Evolutionary conservation across 2,888 invertebrate genomes (phyloP).

Genomic region (Theodoxus fluviatilis): DNA sequence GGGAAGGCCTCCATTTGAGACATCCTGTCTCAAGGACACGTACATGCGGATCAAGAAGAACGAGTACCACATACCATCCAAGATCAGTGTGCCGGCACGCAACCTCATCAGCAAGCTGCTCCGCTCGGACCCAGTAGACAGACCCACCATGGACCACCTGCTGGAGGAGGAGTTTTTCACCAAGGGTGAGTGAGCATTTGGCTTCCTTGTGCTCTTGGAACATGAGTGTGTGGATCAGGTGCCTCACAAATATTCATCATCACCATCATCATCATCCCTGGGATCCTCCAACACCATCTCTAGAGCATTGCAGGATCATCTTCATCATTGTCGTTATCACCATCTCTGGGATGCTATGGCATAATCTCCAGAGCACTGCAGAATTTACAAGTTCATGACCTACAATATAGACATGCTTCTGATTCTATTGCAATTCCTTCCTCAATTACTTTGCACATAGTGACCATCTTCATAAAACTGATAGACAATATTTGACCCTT

Average conservation of each 20-base stretch:
- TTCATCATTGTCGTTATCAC: too few species aligned
- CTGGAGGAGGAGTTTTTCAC: conserved; percentile 61
- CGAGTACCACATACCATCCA: conserved; percentile 78
- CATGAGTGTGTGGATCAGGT: not conserved
- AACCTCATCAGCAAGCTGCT: conserved; percentile 67
- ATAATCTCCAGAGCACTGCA: too few species aligned
- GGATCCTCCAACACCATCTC: too few species aligned
- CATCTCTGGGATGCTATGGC: too few species aligned
- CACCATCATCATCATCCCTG: not conserved
- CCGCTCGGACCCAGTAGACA: conserved; percentile 65
- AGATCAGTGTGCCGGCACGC: conserved; percentile 55
- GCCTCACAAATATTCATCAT: not conserved
- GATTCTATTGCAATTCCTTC: too few species aligned
- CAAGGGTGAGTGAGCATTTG: conserved; percentile 40
- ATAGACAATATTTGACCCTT: too few species aligned
- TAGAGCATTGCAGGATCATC: too few species aligned
- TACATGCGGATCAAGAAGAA: conserved; percentile 94
- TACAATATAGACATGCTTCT: too few species aligned
- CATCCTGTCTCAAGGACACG: conserved; percentile 91
- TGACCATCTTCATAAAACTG: too few species aligned
- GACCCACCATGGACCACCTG: conserved; percentile 67
- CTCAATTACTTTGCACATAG: too few species aligned
- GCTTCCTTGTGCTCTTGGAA: not conserved
- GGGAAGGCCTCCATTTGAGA: conserved; percentile 98
- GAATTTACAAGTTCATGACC: too few species aligned